Percentiles rank a stretch among this genome's conserved stretches.
phyloP scores from a whole-genome alignment of 2,888 invertebrate species.

The Parelbella ahira region DNA sequence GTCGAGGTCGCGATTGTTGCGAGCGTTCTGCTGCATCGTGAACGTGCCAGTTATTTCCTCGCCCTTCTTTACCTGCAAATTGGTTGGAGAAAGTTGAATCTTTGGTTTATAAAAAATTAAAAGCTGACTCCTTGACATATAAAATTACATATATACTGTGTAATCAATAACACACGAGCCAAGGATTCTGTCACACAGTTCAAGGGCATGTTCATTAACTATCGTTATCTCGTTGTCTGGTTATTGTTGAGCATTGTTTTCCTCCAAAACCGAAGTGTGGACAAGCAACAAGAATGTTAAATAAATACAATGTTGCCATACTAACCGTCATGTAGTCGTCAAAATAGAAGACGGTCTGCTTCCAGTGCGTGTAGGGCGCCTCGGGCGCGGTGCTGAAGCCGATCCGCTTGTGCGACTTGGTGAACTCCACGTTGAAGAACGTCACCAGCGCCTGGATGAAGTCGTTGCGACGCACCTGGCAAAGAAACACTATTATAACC shows the following conservation, averaged over 20 bases:
- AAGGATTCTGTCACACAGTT: no score
- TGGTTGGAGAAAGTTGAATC: background rate
- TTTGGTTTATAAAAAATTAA: no score
- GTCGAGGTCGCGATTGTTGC: constrained; percentile 98
- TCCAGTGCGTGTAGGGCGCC: constrained; percentile 99
- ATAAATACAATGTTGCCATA: no score
- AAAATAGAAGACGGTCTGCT: constrained; percentile 98
- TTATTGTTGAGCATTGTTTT: no score
- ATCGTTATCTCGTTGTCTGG: no score
- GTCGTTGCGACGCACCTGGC: constrained; percentile 91
- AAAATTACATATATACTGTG: no score
- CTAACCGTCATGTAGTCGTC: constrained; percentile 95
- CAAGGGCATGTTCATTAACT: no score
- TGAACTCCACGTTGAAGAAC: constrained; percentile 99
- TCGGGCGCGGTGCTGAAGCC: constrained; percentile 99
- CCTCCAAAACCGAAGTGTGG: no score
- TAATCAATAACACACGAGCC: no score
- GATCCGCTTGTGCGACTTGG: constrained; percentile 98
- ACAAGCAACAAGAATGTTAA: no score
- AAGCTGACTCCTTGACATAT: no score
- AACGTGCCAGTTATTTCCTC: constrained; percentile 97
- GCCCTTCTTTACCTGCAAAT: constrained; percentile 87
- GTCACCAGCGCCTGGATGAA: constrained; percentile 99
- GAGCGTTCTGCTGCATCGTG: constrained; percentile 96
- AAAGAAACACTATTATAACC: no score